Evolutionary conservation across 2,797 vertebrate species (phyloP).

Genomic region (Melanotaenia nigrans): DNA sequence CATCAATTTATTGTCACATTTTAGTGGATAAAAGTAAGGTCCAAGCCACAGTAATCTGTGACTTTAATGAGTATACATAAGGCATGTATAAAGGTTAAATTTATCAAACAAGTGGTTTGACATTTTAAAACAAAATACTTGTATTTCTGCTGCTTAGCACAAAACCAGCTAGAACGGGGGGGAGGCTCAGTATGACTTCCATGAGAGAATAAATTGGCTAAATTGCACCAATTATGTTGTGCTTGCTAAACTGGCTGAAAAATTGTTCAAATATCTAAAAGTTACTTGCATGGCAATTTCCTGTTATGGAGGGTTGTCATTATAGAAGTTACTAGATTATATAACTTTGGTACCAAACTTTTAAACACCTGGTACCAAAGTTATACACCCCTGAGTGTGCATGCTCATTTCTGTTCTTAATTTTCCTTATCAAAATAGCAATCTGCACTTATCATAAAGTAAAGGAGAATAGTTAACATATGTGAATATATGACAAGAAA

Average conservation of each 20-base stretch:
- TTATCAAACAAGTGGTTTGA: neutral
- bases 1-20: neutral
- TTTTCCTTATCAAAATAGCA: no score
- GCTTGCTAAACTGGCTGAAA: neutral
- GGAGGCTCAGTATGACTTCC: neutral
- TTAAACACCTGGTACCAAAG: no score
- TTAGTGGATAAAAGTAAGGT: neutral
- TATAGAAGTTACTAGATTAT: neutral
- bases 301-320: neutral
- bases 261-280: neutral
- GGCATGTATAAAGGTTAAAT: no score
- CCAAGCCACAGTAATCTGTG: neutral
- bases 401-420: no score
- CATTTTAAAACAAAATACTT: neutral
- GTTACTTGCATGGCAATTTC: neutral
- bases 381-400: no score
- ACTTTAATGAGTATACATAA: neutral
- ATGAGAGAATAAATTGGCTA: neutral
- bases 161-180: neutral
- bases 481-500: no score
- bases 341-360: neutral
- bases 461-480: no score
- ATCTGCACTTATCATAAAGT: no score
- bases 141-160: neutral
- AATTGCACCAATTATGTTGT: constrained; percentile 3